These are phyloP conservation scores for Pterocles orientalis DNA, from an alignment of 2,113 vertebrate species.

Conservation along the genomic window DNA sequence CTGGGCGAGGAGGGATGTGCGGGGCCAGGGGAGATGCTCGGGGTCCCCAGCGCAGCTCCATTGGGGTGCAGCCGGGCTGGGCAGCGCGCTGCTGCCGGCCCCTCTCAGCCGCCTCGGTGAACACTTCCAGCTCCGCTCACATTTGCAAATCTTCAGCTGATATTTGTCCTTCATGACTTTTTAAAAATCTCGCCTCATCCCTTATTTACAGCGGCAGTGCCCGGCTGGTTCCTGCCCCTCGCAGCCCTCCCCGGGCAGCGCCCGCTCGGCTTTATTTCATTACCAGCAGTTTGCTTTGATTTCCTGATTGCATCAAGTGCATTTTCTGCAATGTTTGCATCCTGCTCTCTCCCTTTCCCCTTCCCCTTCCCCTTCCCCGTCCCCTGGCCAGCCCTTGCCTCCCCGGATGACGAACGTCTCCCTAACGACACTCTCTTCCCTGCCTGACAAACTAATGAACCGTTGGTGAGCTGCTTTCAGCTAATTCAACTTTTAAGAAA, in stretches of 20 bases:
- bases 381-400: conserved; percentile 36
- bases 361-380: too few relatives aligned
- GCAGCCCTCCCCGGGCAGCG: neutral
- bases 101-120: fast-evolving
- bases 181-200: neutral
- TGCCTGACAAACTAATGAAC: conserved; percentile 46
- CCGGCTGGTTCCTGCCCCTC: neutral
- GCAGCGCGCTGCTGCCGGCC: neutral
- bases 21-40: neutral
- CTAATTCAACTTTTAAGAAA: conserved; percentile 73
- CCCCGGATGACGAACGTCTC: conserved; percentile 37
- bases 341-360: neutral
- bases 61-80: fast-evolving
- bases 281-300: neutral
- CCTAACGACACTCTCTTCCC: conserved; percentile 49
- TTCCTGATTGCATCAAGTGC: neutral
- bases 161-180: neutral
- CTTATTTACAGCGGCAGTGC: neutral
- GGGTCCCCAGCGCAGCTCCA: neutral
- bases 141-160: neutral
- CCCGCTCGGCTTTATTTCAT: neutral
- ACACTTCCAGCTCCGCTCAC: neutral
- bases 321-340: neutral
- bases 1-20: fast-evolving
- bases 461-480: conserved; percentile 57